Conservation (phyloP, 2,113 vertebrate genomes). For the Albula goreensis region DNA sequence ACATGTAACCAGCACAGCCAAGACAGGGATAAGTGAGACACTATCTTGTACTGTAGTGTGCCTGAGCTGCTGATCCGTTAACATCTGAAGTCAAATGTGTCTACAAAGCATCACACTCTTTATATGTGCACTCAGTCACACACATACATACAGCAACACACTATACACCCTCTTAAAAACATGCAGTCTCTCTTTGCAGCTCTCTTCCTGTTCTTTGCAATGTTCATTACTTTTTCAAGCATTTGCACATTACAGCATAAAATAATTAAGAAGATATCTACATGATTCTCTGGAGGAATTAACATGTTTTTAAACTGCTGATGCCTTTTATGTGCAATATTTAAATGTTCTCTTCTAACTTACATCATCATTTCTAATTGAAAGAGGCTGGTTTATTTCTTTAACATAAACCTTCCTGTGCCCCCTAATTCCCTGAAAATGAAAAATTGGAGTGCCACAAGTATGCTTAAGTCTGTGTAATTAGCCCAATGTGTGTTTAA, state of each 20-base stretch:
- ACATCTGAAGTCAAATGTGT: not conserved
- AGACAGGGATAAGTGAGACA: not conserved
- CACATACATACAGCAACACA: not conserved
- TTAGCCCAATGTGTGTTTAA: slow-evolving; percentile 15
- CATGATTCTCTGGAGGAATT: too few relatives aligned
- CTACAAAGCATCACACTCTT: not conserved
- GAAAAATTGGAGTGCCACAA: slow-evolving; percentile 15
- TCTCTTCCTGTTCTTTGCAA: not conserved
- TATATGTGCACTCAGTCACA: not conserved
- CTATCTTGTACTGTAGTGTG: not conserved
- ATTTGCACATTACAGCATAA: not conserved
- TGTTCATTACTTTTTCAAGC: not conserved
- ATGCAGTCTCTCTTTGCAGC: not conserved
- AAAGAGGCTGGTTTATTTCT: not conserved
- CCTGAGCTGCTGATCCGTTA: not conserved
- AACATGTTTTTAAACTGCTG: not conserved
- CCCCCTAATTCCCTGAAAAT: slow-evolving; percentile 25
- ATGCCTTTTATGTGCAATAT: not conserved
- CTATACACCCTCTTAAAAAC: not conserved
- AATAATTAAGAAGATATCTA: not conserved
- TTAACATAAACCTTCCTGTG: slow-evolving; percentile 14
- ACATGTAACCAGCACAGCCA: not conserved
- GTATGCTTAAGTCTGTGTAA: slow-evolving; percentile 29
- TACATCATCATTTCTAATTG: not conserved
- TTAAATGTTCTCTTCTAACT: not conserved